These are phyloP conservation scores for Fringilla coelebs DNA, from an alignment of 2,797 vertebrate genomes.

Conservation along the genomic window DNA sequence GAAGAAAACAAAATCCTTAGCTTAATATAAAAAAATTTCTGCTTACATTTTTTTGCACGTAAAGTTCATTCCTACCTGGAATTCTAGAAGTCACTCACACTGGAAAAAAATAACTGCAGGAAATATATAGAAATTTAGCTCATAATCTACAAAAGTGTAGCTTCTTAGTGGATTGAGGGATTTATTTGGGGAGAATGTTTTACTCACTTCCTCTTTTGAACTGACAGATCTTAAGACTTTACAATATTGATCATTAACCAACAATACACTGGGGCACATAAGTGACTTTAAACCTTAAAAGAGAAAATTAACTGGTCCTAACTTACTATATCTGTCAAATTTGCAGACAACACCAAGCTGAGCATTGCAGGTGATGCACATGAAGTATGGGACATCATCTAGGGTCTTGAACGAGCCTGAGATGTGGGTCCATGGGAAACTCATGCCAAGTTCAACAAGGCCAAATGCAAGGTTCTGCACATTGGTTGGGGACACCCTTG, in stretches of 20 bases:
- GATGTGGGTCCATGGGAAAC: not conserved
- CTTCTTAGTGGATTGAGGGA: not conserved
- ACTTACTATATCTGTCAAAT: not conserved
- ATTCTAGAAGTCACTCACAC: not conserved
- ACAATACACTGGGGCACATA: not conserved
- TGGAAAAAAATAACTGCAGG: not conserved
- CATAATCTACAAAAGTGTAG: not conserved
- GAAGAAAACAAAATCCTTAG: not conserved
- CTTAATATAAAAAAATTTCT: no score
- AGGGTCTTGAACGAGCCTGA: not conserved
- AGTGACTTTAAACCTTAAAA: not conserved
- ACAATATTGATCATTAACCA: not conserved
- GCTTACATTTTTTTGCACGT: not conserved
- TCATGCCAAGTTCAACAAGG: not conserved
- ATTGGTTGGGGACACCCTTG: accelerated
- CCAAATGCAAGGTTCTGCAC: not conserved
- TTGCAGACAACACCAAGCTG: not conserved
- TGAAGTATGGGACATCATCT: not conserved
- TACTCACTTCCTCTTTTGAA: not conserved
- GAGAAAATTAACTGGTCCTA: not conserved
- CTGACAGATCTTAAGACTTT: not conserved
- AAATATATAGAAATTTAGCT: not conserved
- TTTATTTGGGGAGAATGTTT: not conserved
- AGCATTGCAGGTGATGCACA: not conserved
- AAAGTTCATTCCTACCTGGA: not conserved